Conservation (phyloP, 2,797 vertebrate genomes). For the Poecile montanus region DNA sequence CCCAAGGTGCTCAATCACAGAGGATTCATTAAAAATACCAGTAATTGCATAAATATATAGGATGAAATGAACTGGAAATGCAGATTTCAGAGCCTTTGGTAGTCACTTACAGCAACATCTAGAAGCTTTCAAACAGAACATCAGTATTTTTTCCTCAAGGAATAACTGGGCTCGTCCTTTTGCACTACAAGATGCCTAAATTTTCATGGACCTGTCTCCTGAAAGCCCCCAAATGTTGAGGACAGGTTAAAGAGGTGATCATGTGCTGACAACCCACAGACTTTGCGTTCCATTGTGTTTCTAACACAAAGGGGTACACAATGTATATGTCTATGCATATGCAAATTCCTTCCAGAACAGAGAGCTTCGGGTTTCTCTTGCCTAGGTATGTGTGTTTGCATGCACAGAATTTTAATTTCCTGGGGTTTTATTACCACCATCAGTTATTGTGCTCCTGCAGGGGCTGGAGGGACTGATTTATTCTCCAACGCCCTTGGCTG, state of each 20-base stretch:
- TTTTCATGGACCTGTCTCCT: rapidly evolving
- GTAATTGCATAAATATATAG: not conserved
- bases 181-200: not conserved
- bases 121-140: not conserved
- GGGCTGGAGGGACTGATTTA: slow-evolving; percentile 47
- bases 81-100: not conserved
- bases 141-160: not conserved
- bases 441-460: slow-evolving; percentile 19
- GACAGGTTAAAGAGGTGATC: not conserved
- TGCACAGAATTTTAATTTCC: slow-evolving; percentile 53
- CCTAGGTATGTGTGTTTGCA: not conserved
- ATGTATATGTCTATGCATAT: not conserved
- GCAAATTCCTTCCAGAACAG: not conserved
- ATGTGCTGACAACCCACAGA: not conserved
- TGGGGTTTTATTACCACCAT: slow-evolving; percentile 53
- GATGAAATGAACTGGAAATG: not conserved
- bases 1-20: not conserved
- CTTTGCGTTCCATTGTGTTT: not conserved
- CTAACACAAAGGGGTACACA: not conserved
- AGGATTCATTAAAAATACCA: not conserved
- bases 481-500: slow-evolving; percentile 35
- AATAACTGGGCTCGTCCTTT: not conserved
- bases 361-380: not conserved
- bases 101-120: not conserved
- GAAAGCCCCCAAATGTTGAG: not conserved